These are phyloP conservation scores for Tetranychus truncatus DNA, from an alignment of 2,888 invertebrate species.

Conservation along the genomic window DNA sequence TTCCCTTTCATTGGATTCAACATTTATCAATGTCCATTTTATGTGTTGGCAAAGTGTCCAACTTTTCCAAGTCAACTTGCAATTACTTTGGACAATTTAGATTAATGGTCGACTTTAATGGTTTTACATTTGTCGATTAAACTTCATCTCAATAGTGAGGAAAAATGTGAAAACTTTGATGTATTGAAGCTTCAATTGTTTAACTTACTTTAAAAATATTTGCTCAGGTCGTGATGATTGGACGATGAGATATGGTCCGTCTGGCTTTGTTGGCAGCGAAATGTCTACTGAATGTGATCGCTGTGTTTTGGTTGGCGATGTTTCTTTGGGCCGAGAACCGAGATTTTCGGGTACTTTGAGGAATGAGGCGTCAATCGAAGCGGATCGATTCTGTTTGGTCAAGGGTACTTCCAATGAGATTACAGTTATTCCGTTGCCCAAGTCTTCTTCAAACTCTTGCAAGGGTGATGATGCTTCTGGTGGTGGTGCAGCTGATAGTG, in stretches of 20 bases:
- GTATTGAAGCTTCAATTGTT: neutral
- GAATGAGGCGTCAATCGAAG: slow-evolving; percentile 70
- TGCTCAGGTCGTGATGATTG: slow-evolving; percentile 10
- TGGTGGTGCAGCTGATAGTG: neutral
- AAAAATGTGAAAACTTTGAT: too few relatives aligned
- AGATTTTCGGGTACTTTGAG: slow-evolving; percentile 36
- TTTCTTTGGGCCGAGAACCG: slow-evolving; percentile 36
- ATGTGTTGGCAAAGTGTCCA: too few relatives aligned
- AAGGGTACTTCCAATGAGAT: slow-evolving; percentile 61
- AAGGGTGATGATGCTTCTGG: slow-evolving; percentile 16
- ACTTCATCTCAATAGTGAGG: too few relatives aligned
- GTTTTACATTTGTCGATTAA: too few relatives aligned
- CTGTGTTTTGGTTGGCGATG: slow-evolving; percentile 32
- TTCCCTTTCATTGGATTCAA: too few relatives aligned
- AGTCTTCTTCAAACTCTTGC: slow-evolving; percentile 12
- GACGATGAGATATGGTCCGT: slow-evolving; percentile 20
- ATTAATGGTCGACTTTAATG: too few relatives aligned
- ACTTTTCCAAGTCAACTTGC: too few relatives aligned
- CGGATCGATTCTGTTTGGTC: slow-evolving; percentile 56
- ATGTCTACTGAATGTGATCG: slow-evolving; percentile 70
- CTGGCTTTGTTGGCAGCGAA: slow-evolving; percentile 53
- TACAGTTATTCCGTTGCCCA: slow-evolving; percentile 42
- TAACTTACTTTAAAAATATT: neutral
- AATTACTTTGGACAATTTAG: too few relatives aligned
- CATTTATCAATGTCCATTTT: too few relatives aligned